phyloP scores from a whole-genome alignment of 2,797 vertebrate genomes.

The Argyrosomus regius region DNA sequence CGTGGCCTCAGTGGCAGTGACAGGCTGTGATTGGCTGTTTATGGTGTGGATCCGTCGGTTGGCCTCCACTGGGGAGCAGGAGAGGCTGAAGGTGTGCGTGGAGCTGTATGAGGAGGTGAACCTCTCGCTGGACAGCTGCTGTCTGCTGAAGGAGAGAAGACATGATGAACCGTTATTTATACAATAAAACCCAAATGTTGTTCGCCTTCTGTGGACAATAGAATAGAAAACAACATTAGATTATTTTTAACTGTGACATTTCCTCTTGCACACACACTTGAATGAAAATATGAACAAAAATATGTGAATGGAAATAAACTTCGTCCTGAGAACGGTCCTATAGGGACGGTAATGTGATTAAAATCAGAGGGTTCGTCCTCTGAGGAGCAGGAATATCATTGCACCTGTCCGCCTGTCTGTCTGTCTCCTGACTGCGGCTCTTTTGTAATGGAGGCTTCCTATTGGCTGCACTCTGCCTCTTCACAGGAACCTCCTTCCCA shows the following conservation, averaged over 20 bases:
- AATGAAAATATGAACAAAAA: no score
- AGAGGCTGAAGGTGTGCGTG: conserved; percentile 65
- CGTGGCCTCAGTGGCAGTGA: conserved; percentile 37
- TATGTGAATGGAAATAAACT: not conserved
- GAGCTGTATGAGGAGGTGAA: conserved; percentile 53
- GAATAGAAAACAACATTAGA: not conserved
- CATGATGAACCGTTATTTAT: not conserved
- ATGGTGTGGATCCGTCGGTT: conserved; percentile 53
- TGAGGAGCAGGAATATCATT: not conserved
- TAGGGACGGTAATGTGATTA: not conserved
- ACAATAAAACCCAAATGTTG: not conserved
- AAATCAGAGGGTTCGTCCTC: not conserved
- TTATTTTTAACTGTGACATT: not conserved
- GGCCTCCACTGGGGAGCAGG: conserved; percentile 60
- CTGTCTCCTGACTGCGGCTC: conserved; percentile 49
- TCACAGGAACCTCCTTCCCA: conserved; percentile 67
- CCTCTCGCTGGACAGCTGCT: not conserved
- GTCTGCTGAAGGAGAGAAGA: conserved; percentile 12
- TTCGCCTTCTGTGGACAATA: not conserved
- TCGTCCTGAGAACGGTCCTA: no score
- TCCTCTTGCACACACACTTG: no score
- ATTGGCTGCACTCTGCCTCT: conserved; percentile 50
- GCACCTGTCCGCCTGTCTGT: conserved; percentile 51
- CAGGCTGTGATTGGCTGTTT: conserved; percentile 55
- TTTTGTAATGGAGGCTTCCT: conserved; percentile 63